Base-by-base conservation (phyloP, 2,888 invertebrate species). In the Oscheius sp. region DNA sequence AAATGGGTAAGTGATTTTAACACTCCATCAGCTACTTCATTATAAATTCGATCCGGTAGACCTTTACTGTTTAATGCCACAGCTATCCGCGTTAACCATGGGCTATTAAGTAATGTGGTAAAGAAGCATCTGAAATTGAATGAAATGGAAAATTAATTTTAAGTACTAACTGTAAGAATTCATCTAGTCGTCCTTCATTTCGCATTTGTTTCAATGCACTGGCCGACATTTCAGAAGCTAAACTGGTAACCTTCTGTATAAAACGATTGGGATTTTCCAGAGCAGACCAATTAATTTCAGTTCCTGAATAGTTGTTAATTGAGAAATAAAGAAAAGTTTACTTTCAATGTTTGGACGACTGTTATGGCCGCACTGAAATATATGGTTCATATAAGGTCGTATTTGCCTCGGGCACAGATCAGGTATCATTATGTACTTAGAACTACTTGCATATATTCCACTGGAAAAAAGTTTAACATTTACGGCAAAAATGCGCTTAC, bases 11-110 rank as follows among this genome's bases (percentile, higher is more conserved):
- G 29, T 12, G 66, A 49, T 21, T 66, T 49, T 18, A 66, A 35
- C 3, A 29, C 52, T 49, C 66, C 66, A 7, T 66, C 66, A 1
- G 66, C 52, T n/a, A 66, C 66, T 35, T 66, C 66, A 12, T 66
- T 66, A 35, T 66, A 52, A 23, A 52, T 52, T 52, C 66, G n/a
- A 29, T 66, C 35, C 29, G 52, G 52, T 2, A 66, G 66, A 1
- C 49, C 66, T 49, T 49, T 66, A 21, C 25, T 35, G 1, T 16
- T 27, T 1, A 66, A 27, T 2, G 52, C 27, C 16, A 18, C 27
- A 27, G 66, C 23, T 16, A 66, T 52, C 1, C 18, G 13, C 21
- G 52, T 49, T 13, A 66, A 52, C 49, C 52, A 66, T 3, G 66
- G 66, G n/a, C 66, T 66, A 21, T 66, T 49, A 18, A 66, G 27